A percentile compares a stretch with the other conserved stretches of the same genome.
Conservation (phyloP, 30 jellyfish, hydroid and myxozoan genomes). For the Aurelia coerulea region DNA sequence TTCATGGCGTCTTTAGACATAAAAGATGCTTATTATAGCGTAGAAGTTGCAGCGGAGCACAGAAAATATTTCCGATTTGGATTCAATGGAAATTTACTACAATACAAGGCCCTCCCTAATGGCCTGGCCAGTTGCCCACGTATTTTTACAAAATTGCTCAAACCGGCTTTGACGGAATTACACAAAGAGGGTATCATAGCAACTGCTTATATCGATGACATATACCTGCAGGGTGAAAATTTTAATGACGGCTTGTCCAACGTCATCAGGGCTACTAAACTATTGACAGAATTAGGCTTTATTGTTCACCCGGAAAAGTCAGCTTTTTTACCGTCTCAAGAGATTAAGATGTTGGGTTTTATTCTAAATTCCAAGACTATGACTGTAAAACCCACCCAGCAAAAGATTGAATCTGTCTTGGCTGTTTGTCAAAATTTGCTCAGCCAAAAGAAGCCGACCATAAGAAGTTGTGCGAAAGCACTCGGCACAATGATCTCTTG, state of each 20-base stretch:
- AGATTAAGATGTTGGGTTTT: constrained; percentile 18
- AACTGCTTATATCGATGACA: constrained; percentile 14
- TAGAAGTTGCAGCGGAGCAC: constrained; percentile 7
- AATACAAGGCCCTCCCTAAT: constrained; percentile 6
- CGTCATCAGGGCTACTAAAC: background rate
- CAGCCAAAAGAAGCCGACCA: background rate
- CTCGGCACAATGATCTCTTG: constrained; percentile 1
- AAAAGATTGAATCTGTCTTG: background rate
- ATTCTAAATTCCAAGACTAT: background rate
- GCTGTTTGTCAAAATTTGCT: background rate
- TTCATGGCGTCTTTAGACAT: constrained; percentile 58
- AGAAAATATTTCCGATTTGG: constrained; percentile 14
- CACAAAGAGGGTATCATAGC: background rate
- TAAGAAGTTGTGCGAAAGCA: background rate
- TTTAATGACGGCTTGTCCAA: background rate
- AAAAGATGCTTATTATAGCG: constrained; percentile 52
- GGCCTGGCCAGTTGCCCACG: constrained; percentile 36
- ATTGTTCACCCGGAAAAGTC: constrained; percentile 33
- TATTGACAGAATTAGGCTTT: constrained; percentile 8
- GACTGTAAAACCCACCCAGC: background rate
- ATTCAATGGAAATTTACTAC: constrained; percentile 1
- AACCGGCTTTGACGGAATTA: constrained; percentile 31
- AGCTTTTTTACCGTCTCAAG: background rate
- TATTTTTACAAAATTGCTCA: constrained; percentile 21
- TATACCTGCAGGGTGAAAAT: background rate